phyloP scores from a whole-genome alignment of 2,797 vertebrate species.

The Spinibarbus caldwelli region DNA sequence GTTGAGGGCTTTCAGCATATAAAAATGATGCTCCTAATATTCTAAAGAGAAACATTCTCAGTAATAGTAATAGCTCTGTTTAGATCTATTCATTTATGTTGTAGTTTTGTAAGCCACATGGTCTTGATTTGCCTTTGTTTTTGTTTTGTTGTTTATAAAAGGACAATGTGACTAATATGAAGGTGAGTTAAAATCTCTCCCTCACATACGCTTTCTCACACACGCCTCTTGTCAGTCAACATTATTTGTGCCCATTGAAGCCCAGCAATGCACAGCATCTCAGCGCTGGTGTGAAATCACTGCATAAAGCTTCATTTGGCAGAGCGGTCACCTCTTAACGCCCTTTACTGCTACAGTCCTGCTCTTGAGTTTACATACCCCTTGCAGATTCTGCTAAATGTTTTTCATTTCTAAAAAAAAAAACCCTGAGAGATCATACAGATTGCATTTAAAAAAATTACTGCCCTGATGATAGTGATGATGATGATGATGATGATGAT shows the following conservation, averaged over 20 bases:
- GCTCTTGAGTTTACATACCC: conserved; percentile 34
- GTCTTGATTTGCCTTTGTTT: conserved; percentile 69
- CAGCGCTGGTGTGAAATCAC: conserved; percentile 47
- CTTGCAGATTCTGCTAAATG: neutral
- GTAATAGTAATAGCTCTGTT: neutral
- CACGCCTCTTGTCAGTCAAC: conserved; percentile 56
- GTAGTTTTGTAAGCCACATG: conserved; percentile 21
- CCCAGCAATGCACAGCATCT: conserved; percentile 24
- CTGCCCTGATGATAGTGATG: neutral
- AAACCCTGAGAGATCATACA: neutral
- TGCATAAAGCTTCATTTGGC: conserved; percentile 28
- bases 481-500: neutral
- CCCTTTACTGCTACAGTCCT: conserved; percentile 55
- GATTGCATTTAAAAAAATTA: neutral
- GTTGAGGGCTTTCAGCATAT: neutral
- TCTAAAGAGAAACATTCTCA: neutral
- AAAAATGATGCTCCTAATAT: neutral
- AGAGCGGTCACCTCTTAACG: conserved; percentile 46
- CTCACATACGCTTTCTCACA: conserved; percentile 59
- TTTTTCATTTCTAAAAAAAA: neutral
- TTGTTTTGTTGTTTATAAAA: conserved; percentile 77
- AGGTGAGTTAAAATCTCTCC: conserved; percentile 73
- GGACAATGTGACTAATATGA: conserved; percentile 75
- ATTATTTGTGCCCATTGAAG: conserved; percentile 58
- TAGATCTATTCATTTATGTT: neutral